A percentile compares a stretch with the other conserved stretches of the same genome.
These are phyloP conservation scores for Tringa solitaria DNA, from an alignment of 2,113 vertebrate genomes.

Conservation along the genomic window DNA sequence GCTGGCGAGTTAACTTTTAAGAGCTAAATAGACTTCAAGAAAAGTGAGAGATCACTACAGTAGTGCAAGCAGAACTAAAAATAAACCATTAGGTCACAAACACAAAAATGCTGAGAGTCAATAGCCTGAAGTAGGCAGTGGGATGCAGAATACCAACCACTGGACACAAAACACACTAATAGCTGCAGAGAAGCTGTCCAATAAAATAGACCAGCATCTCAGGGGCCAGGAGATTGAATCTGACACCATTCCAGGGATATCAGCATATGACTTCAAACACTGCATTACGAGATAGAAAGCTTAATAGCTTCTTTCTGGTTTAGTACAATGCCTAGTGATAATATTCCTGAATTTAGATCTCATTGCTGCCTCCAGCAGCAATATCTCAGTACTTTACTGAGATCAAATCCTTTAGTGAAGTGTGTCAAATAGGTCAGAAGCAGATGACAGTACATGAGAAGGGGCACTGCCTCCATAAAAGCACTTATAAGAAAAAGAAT, in stretches of 20 bases:
- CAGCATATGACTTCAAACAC: conserved; percentile 55
- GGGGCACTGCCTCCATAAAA: background rate
- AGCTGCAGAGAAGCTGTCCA: conserved; percentile 40
- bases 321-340: conserved; percentile 29
- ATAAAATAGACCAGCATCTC: conserved; percentile 30
- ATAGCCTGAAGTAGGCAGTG: background rate
- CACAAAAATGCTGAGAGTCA: background rate
- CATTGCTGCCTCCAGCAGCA: conserved; percentile 27
- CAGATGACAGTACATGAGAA: conserved; percentile 20
- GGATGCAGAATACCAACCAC: background rate
- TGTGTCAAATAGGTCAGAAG: conserved; percentile 23
- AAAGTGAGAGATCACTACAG: background rate
- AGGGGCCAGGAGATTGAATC: conserved; percentile 28
- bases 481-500: background rate
- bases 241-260: conserved; percentile 65
- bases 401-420: conserved; percentile 17
- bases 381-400: conserved; percentile 20
- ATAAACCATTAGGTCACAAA: conserved; percentile 11
- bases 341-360: conserved; percentile 43
- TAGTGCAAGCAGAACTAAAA: background rate
- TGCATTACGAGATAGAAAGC: conserved; percentile 32
- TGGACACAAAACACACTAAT: background rate
- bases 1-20: background rate
- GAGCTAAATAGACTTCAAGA: background rate
- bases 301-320: conserved; percentile 50